Evolutionary conservation across 2,888 invertebrate species (phyloP).

Genomic region (Ormia ochracea): DNA sequence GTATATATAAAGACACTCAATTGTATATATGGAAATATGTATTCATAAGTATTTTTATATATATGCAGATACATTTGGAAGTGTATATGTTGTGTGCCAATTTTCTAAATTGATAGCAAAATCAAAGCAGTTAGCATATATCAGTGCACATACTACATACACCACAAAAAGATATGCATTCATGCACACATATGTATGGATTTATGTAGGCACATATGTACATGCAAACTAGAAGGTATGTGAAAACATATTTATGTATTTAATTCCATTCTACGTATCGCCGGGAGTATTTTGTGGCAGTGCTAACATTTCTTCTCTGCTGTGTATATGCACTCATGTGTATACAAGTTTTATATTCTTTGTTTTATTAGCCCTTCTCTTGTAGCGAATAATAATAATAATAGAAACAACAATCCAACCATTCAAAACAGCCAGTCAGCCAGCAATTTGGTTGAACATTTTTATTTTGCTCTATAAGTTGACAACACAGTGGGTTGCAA

Average conservation of each 20-base stretch:
- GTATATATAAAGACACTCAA: too few relatives aligned
- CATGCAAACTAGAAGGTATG: neutral
- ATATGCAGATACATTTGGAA: neutral
- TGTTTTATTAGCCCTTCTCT: conserved; percentile 4
- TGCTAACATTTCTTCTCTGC: neutral
- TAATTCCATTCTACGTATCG: too few relatives aligned
- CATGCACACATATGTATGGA: neutral
- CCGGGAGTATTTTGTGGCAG: too few relatives aligned
- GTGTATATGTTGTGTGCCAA: neutral
- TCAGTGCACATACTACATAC: too few relatives aligned
- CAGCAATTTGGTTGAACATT: conserved; percentile 28
- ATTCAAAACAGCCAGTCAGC: conserved; percentile 43
- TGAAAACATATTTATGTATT: neutral
- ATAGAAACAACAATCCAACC: conserved; percentile 10
- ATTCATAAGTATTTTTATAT: too few relatives aligned
- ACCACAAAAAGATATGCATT: too few relatives aligned
- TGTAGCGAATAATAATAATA: neutral
- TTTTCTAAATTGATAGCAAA: neutral
- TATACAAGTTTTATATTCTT: too few relatives aligned
- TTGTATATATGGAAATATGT: too few relatives aligned
- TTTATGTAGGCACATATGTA: neutral
- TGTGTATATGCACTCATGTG: too few relatives aligned
- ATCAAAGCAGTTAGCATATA: too few relatives aligned
- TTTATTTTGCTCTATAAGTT: conserved; percentile 6
- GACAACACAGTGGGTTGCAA: conserved; percentile 2